phyloP scores from a whole-genome alignment of 2,113 vertebrate genomes.

The Cathartes aura region DNA sequence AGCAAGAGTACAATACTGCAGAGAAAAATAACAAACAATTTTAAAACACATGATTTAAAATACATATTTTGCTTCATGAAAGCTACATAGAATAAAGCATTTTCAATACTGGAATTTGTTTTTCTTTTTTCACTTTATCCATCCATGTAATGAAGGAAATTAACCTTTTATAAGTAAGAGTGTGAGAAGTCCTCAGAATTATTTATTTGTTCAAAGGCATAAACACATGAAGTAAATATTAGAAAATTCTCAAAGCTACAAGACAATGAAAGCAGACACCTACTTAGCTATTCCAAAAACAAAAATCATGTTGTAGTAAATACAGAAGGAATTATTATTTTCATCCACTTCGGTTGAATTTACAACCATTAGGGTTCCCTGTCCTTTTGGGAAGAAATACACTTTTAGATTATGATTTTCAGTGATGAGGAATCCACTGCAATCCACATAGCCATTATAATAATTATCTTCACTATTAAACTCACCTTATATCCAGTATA shows the following conservation, averaged over 20 bases:
- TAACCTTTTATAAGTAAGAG: not conserved
- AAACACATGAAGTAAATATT: not conserved
- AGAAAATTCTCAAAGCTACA: not conserved
- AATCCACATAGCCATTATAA: not conserved
- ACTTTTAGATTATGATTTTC: not conserved
- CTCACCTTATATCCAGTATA: not conserved
- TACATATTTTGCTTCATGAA: not conserved
- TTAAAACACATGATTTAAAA: conserved; percentile 2
- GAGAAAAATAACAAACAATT: not conserved
- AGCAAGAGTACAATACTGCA: conserved; percentile 84
- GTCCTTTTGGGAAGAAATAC: not conserved
- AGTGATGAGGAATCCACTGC: not conserved
- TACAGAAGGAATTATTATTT: not conserved
- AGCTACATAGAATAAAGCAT: not conserved
- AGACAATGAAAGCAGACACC: not conserved
- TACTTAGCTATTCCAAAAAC: not conserved
- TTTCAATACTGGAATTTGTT: not conserved
- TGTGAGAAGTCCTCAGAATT: not conserved
- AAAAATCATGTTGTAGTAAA: not conserved
- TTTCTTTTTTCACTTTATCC: not conserved
- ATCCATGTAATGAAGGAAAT: not conserved
- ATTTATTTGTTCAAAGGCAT: not conserved
- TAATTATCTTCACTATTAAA: not conserved
- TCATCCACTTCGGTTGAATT: not conserved
- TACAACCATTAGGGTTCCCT: not conserved